Evolutionary conservation across 2,113 vertebrate species (phyloP), one percentile per base, ranked within the genome.

Genomic region (Melanerpes formicivorus): DNA sequence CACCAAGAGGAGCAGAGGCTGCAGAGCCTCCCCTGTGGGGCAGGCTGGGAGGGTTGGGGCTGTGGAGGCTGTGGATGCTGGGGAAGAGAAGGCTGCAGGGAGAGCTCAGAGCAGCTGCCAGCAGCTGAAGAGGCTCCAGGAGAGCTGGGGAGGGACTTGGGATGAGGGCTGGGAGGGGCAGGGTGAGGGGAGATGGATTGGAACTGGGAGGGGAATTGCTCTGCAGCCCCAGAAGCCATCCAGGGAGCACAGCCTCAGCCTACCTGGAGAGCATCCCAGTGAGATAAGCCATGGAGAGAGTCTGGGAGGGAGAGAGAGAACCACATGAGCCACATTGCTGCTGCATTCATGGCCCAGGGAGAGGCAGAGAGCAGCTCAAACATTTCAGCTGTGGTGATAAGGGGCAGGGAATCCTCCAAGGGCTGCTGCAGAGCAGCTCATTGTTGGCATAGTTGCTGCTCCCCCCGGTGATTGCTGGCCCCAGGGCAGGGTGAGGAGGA

Each of bases 191-290:
- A 37, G 37, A 37, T 37, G 37, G 37, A 37, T 37, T 37, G 37
- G 37, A 37, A 8, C 37, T 37, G 37, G 37, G 50, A 52, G 23
- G 50, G 50, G 50, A 42, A 52, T 52, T 10, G 6, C 23, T 52
- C 23, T 23, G 42, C 42, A 42, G 42, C 21, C 22, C 21, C 14
- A 58, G 72, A 50, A 84, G n/a, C 40, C 25, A 52, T 29, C 18
- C 40, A 15, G 63, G 40, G 13, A 10, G 18, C 18, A 3, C 9
- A 2, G 25, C 22, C 15, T 30, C 62, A 78, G 67, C 96, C 42
- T 97, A 99, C 98, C 98, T 99, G 97, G 98, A 98, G 77, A 99
- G 72, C 98, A 99, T 99, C 34, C 98, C 99, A 25, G 99, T 99
- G 97, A 99, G 98, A 97, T 99, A 99, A 83, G 98, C 98, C 97